Base-by-base conservation (phyloP, 2,888 invertebrate genomes). In the Eristalis tenax region DNA sequence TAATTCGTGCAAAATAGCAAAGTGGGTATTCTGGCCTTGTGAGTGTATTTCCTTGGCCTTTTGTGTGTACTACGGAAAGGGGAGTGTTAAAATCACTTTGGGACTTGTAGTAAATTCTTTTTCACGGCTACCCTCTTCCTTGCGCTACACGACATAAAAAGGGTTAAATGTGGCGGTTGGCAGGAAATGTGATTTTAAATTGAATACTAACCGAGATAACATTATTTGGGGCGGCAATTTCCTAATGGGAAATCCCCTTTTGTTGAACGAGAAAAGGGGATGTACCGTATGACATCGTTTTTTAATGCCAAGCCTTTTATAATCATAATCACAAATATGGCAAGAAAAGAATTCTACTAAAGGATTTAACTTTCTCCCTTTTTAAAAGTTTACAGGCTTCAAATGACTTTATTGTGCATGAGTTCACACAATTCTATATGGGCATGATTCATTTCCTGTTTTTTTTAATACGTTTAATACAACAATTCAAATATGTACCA, bases 111-210 rank as follows among this genome's bases (percentile, higher is more conserved):
- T 32, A 28, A 18, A 2, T 23, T 59, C n/a, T 70, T 70, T 18
- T 40, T 61, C n/a, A 18, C 0, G n/a, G 6, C 4, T 18, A 50
- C 50, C 6, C 18, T 59, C 15, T 43, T 61, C 61, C 61, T 63
- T 63, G 18, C 32, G 15, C n/a, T 2, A 28, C 73, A 63, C 63
- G 43, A 63, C 23, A 73, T 43, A 71, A 79, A n/a, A 79, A 71
- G 79, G 79, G 79, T 79, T 79, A 66, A 73, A 57, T 50, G 79
- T n/a, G 69, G 43, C 59, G 71, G 71, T 38, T 40, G 71, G 59
- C 65, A 56, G 38, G 8, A 35, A 59, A 71, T 65, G 43, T 65
- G 65, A 65, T 64, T 78, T 78, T 59, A 73, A 79, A 79, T 79
- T 79, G 65, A 79, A 79, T 79, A 26, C 59, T 65, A 59, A n/a